These are phyloP conservation scores for Galeopsomyia nigrocyanea DNA, from an alignment of 2,888 invertebrate species.

Conservation along the genomic window DNA sequence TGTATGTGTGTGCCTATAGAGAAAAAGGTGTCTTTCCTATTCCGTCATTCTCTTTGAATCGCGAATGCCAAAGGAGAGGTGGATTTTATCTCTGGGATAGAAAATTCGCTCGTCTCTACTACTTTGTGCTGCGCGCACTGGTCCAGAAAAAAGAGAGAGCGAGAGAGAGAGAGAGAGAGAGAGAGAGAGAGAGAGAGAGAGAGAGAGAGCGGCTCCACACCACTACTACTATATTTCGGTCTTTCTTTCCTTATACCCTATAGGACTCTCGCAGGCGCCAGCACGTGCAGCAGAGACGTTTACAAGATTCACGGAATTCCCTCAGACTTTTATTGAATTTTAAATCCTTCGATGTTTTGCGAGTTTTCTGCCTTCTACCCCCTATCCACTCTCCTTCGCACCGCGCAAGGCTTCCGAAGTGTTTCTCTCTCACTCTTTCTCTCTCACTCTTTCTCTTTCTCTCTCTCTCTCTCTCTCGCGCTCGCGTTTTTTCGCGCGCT, in stretches of 20 bases:
- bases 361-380: conserved; percentile 24
- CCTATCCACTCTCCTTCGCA: not conserved
- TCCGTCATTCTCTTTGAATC: conserved; percentile 48
- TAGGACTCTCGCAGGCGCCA: not conserved
- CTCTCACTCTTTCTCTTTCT: not conserved
- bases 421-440: not conserved
- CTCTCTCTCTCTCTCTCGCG: too few relatives aligned
- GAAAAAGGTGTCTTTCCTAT: conserved; percentile 9
- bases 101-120: conserved; percentile 22
- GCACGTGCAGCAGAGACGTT: conserved; percentile 36
- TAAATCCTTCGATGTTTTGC: conserved; percentile 47
- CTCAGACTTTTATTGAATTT: conserved; percentile 49
- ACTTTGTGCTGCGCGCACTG: conserved; percentile 8
- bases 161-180: conserved; percentile 2
- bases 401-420: too few relatives aligned
- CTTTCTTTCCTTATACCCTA: too few relatives aligned
- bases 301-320: conserved; percentile 47
- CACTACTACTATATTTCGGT: not conserved
- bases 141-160: conserved; percentile 34
- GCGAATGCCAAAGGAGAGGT: conserved; percentile 22
- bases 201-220: conserved; percentile 44
- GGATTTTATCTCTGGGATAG: conserved; percentile 44
- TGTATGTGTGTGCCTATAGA: not conserved
- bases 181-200: conserved; percentile 8
- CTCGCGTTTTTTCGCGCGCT: too few relatives aligned